Conservation (phyloP, 1,140 invertebrate genomes). For the Cecropterus lyciades region DNA sequence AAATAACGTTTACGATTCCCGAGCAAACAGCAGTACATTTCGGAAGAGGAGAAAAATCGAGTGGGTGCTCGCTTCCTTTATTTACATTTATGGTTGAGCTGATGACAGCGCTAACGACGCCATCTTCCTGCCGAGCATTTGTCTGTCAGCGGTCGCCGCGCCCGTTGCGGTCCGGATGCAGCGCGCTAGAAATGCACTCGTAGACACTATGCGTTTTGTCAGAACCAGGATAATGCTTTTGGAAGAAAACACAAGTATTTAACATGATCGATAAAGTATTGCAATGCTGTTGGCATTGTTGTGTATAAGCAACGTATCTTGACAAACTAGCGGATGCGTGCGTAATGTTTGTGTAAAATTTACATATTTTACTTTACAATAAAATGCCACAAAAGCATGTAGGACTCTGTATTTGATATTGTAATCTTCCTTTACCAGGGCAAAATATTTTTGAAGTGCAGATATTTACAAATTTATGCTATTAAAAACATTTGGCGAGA, state of each 20-base stretch:
- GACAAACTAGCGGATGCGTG: too few relatives aligned
- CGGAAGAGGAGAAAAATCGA: conserved; percentile 57
- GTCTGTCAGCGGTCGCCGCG: conserved; percentile 55
- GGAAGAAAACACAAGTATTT: not conserved
- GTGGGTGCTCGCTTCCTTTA: conserved; percentile 52
- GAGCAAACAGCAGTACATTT: conserved; percentile 49
- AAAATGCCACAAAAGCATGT: too few relatives aligned
- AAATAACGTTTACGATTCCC: conserved; percentile 30
- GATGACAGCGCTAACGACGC: conserved; percentile 78
- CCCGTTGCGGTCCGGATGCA: conserved; percentile 67
- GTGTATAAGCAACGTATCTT: too few relatives aligned
- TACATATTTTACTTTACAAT: too few relatives aligned
- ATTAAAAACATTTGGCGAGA: too few relatives aligned
- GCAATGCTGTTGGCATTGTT: too few relatives aligned
- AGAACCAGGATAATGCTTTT: not conserved
- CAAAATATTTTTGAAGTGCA: too few relatives aligned
- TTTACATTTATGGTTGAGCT: conserved; percentile 69
- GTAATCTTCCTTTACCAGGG: too few relatives aligned
- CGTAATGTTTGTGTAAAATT: too few relatives aligned
- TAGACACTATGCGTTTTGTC: conserved; percentile 3
- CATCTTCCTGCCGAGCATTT: conserved; percentile 75
- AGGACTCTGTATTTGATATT: too few relatives aligned
- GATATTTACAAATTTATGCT: too few relatives aligned
- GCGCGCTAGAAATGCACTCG: conserved; percentile 49
- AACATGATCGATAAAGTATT: too few relatives aligned